A percentile compares a stretch with the other conserved stretches of the same genome.
These are phyloP conservation scores for Phrynosoma platyrhinos DNA, from an alignment of 2,113 vertebrate species.

Conservation along the genomic window DNA sequence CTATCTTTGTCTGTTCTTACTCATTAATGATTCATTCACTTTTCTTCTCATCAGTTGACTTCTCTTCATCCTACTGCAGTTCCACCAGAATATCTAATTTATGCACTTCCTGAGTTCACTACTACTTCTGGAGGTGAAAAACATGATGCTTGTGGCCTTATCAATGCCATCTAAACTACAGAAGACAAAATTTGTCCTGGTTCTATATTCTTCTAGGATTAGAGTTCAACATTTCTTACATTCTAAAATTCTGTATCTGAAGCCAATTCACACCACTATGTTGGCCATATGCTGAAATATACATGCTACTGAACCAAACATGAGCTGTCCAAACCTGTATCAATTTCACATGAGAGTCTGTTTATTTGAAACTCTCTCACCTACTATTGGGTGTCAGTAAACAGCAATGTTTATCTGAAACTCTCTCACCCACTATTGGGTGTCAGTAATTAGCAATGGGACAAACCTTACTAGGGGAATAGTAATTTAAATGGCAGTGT, in stretches of 20 bases:
- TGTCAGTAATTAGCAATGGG: background rate
- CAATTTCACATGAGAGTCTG: background rate
- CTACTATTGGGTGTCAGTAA: background rate
- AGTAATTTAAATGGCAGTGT: background rate
- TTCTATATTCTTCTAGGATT: rapidly evolving
- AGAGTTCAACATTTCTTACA: background rate
- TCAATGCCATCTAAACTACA: conserved; percentile 5
- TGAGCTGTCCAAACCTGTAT: no score
- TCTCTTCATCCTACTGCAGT: background rate
- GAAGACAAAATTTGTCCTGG: rapidly evolving
- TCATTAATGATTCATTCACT: conserved; percentile 33
- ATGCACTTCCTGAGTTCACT: conserved; percentile 1
- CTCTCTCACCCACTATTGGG: background rate
- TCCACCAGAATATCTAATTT: rapidly evolving
- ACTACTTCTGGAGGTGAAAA: background rate
- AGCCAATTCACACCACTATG: background rate
- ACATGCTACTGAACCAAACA: background rate
- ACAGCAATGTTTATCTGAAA: background rate
- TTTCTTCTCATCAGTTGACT: conserved; percentile 6
- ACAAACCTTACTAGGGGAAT: background rate
- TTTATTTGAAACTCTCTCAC: background rate
- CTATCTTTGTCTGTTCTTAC: conserved; percentile 18
- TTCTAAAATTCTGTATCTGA: background rate
- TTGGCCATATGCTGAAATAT: background rate
- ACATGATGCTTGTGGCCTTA: background rate